Conservation (phyloP, 2,888 invertebrate genomes). For the Lithophane leautieri region DNA sequence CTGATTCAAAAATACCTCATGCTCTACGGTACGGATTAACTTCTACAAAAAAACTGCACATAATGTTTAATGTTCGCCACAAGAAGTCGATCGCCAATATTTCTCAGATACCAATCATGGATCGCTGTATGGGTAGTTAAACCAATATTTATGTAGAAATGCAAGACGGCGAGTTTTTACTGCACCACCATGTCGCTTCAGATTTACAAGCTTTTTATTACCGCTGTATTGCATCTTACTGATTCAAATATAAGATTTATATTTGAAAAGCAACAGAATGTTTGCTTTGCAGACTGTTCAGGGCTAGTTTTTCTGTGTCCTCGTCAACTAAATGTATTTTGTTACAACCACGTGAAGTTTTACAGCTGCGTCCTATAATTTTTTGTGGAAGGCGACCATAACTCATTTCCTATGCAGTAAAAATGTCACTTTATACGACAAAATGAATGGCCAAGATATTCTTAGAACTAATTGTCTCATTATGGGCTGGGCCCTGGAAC, state of each 20-base stretch:
- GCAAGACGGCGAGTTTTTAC: constrained; percentile 80
- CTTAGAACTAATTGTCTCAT: constrained; percentile 67
- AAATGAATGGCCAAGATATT: constrained; percentile 72
- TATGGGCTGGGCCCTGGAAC: constrained; percentile 32
- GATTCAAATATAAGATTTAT: constrained; percentile 56
- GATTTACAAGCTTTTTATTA: constrained; percentile 65
- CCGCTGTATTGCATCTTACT: constrained; percentile 58
- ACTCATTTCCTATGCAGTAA: constrained; percentile 78
- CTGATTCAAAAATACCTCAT: constrained; percentile 39
- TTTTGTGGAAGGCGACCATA: constrained; percentile 69
- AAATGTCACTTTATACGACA: constrained; percentile 73
- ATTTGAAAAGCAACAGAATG: constrained; percentile 53
- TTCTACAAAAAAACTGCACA: constrained; percentile 58
- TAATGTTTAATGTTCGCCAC: constrained; percentile 49
- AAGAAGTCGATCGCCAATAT: constrained; percentile 64
- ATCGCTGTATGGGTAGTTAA: constrained; percentile 72
- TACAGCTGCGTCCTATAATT: constrained; percentile 77
- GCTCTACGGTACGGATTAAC: constrained; percentile 45
- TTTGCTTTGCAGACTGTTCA: constrained; percentile 55
- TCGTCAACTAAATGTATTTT: constrained; percentile 74
- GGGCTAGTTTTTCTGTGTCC: constrained; percentile 75
- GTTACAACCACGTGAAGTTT: constrained; percentile 76
- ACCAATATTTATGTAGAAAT: constrained; percentile 84
- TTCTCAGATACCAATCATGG: constrained; percentile 69
- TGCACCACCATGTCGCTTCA: constrained; percentile 70